Evolutionary conservation across 2,797 vertebrate species (phyloP).

Genomic region (Sardinella longiceps): DNA sequence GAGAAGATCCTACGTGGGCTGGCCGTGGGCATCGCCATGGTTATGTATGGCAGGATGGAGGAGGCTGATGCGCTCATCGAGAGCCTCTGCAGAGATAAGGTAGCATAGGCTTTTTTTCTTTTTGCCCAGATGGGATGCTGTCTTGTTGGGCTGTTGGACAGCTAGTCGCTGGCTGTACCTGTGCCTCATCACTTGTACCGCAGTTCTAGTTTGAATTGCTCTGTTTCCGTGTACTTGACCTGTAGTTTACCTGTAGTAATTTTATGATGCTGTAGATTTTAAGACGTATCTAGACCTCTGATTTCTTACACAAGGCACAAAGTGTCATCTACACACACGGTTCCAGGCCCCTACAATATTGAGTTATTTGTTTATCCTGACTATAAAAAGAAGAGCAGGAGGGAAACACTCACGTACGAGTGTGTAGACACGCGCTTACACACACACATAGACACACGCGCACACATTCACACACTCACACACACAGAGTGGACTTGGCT

Average conservation of each 20-base stretch:
- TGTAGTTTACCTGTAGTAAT: not conserved
- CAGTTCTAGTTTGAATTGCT: not conserved
- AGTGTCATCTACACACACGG: not conserved
- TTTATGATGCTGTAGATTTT: not conserved
- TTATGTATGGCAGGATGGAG: slow-evolving; percentile 99
- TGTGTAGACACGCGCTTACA: not conserved
- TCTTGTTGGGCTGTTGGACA: not conserved
- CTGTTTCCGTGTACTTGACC: not conserved
- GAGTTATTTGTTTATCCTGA: slow-evolving; percentile 4
- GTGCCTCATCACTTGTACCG: not conserved
- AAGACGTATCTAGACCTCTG: not conserved
- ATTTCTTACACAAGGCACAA: not conserved
- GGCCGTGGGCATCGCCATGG: slow-evolving; percentile 94
- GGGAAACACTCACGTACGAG: too few relatives aligned
- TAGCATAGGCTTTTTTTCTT: slow-evolving; percentile 51
- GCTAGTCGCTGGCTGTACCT: not conserved
- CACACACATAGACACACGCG: not conserved
- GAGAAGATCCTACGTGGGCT: slow-evolving; percentile 97
- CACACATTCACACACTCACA: not conserved
- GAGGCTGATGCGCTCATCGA: slow-evolving; percentile 97
- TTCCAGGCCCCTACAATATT: not conserved
- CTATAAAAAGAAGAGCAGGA: too few relatives aligned
- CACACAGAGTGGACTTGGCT: not conserved
- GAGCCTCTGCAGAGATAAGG: slow-evolving; percentile 98
- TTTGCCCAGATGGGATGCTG: not conserved